Evolutionary conservation across 23 tunicate genomes (phyloP).

Genomic region (Halocynthia aurantium): DNA sequence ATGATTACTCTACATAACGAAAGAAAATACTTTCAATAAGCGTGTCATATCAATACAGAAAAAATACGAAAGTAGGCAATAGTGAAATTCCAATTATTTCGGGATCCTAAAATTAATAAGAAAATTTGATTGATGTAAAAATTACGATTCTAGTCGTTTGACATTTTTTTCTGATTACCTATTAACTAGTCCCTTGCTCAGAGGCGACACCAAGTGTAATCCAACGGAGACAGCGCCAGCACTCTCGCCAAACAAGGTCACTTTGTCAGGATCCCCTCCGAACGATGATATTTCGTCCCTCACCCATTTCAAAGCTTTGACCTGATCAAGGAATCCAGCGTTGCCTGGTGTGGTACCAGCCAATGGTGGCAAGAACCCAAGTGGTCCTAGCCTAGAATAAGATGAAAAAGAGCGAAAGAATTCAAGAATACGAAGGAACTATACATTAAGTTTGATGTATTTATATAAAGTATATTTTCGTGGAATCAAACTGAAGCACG

Average conservation of each 20-base stretch:
- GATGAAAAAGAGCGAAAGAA: not conserved
- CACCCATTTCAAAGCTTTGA: constrained; percentile 59
- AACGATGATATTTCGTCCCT: constrained; percentile 47
- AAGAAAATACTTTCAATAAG: not conserved
- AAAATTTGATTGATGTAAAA: too few relatives aligned
- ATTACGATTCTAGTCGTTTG: too few relatives aligned
- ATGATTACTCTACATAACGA: constrained; percentile 25
- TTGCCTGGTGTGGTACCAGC: constrained; percentile 42
- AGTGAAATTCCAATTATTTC: too few relatives aligned
- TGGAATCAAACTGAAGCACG: too few relatives aligned
- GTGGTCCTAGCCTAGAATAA: constrained; percentile 47
- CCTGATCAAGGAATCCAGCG: constrained; percentile 70
- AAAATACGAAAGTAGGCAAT: not conserved
- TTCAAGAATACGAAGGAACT: too few relatives aligned
- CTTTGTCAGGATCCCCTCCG: constrained; percentile 68
- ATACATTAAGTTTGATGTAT: too few relatives aligned
- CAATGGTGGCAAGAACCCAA: constrained; percentile 62
- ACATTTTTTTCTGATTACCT: constrained; percentile 5
- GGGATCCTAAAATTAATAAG: too few relatives aligned
- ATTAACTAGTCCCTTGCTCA: constrained; percentile 37
- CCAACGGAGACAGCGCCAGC: constrained; percentile 69
- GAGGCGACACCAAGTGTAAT: constrained; percentile 46
- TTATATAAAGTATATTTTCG: too few relatives aligned
- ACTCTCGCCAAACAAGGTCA: constrained; percentile 68
- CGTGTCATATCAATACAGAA: not conserved